Evolutionary conservation across 1,140 invertebrate genomes (phyloP).

Genomic region (Orchesella cincta): DNA sequence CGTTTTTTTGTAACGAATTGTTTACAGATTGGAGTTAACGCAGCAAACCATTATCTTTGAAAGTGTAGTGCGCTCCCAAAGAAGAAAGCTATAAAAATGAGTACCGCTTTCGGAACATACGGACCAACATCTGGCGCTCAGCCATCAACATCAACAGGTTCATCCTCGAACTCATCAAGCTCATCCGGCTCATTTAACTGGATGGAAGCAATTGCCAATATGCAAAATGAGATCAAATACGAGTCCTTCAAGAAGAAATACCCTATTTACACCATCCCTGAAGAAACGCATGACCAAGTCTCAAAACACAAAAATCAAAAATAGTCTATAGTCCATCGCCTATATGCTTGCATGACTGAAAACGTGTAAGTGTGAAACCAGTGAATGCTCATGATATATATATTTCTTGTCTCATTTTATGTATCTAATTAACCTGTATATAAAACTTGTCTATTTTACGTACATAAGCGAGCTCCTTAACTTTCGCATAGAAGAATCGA

Average conservation of each 20-base stretch:
- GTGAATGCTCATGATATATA: not conserved
- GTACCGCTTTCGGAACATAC: conserved; percentile 24
- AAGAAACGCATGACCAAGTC: conserved; percentile 18
- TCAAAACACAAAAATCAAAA: not conserved
- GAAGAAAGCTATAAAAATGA: conserved; percentile 21
- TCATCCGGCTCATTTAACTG: conserved; percentile 10
- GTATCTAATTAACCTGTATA: conserved; percentile 11
- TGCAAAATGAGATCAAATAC: conserved; percentile 16
- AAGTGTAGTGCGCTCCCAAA: no score
- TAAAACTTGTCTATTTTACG: not conserved
- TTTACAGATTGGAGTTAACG: no score
- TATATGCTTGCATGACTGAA: conserved; percentile 1
- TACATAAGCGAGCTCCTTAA: no score
- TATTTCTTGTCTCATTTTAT: not conserved
- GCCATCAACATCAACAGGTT: not conserved
- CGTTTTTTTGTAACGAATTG: no score
- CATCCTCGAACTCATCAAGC: not conserved
- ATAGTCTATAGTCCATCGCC: not conserved
- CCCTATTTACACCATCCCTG: conserved; percentile 24
- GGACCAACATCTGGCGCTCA: not conserved
- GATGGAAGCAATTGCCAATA: conserved; percentile 16
- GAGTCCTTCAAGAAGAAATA: conserved; percentile 29
- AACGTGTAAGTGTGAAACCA: no score
- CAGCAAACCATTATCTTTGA: no score
- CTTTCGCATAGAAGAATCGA: no score